A percentile compares a stretch with the other conserved stretches of the same genome.
Conservation (phyloP, 2,797 vertebrate genomes). For the Adelosebastes latens region DNA sequence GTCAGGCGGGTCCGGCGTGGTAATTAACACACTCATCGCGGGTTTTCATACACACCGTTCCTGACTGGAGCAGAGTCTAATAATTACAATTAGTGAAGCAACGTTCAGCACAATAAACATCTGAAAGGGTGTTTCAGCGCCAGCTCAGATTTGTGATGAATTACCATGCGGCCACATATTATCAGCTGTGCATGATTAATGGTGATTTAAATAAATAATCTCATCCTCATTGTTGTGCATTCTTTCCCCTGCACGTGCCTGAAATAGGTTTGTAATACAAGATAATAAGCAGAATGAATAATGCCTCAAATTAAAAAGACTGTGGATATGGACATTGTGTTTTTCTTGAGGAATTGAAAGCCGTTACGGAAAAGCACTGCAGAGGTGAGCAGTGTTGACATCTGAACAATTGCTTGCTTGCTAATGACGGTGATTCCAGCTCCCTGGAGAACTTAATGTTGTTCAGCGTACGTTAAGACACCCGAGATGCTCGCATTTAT, state of each 20-base stretch:
- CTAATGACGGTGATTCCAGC: slow-evolving; percentile 34
- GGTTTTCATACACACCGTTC: slow-evolving; percentile 13
- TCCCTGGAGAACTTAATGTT: slow-evolving; percentile 29
- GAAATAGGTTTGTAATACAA: slow-evolving; percentile 54
- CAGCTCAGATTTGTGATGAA: slow-evolving; percentile 62
- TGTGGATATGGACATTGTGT: slow-evolving; percentile 25
- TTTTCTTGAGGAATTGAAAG: slow-evolving; percentile 35
- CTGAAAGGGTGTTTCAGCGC: slow-evolving; percentile 45
- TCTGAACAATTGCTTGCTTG: slow-evolving; percentile 39
- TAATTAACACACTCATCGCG: slow-evolving; percentile 65
- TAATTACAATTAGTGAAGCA: slow-evolving; percentile 62
- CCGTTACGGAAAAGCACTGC: neutral
- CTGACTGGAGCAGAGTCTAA: slow-evolving; percentile 46
- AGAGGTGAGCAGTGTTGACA: slow-evolving; percentile 46
- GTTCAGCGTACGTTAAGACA: neutral
- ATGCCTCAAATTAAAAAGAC: slow-evolving; percentile 60
- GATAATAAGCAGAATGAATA: slow-evolving; percentile 61
- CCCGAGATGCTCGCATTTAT: neutral
- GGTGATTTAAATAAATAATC: slow-evolving; percentile 66
- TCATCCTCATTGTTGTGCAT: slow-evolving; percentile 38
- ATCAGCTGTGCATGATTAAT: slow-evolving; percentile 73
- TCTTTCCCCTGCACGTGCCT: neutral
- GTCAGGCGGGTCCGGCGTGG: slow-evolving; percentile 45
- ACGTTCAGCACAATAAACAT: slow-evolving; percentile 49
- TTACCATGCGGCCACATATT: slow-evolving; percentile 47